Evolutionary conservation across 2,797 vertebrate species (phyloP), one percentile per base, ranked within the genome.

Genomic region (Gila robusta): DNA sequence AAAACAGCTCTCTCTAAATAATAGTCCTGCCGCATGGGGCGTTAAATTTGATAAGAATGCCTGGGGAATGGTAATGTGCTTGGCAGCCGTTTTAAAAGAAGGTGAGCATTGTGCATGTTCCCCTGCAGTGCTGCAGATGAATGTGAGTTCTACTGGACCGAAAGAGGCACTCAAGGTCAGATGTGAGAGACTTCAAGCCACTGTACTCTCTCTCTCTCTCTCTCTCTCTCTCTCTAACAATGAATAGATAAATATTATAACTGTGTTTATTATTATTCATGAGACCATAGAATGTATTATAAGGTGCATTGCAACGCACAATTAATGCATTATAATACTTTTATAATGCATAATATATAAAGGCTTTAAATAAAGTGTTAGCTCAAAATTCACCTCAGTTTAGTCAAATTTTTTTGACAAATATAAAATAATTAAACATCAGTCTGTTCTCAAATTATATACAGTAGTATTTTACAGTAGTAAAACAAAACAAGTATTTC

Each of bases 31-130:
- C 90, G 90, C 92, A 92, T 81, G 89, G 88, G 91, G 91, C 84
- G 91, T 71, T 41, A 70, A 86, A 87, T 85, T 81, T 89, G 81
- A 83, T 79, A 85, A 81, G 92, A 90, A 85, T 69, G 44, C 56
- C 23, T 21, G 9, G 86, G 35, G 91, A 87, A 92, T 91, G 91
- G 91, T 93, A 93, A 93, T 94, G 92, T 91, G 72, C 92, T 93
- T 94, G 92, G 94, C 94, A 94, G 94, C 87, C 28, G 73, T 79
- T 86, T 88, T 89, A 82, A 54, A n/a, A 3, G 49, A 32, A 62
- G 21, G 66, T 49, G 73, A 37, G 47, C 10, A 8, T 16, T 73
- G 74, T 76, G 59, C 52, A 26, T 86, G 78, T 81, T 83, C 23
- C 23, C 35, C 82, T 74, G 82, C 82, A 84, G 73, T 84, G 82